A percentile compares a stretch with the other conserved stretches of the same genome.
These are phyloP conservation scores for Steinernema carpocapsae DNA, from an alignment of 2,888 invertebrate species.

Conservation along the genomic window DNA sequence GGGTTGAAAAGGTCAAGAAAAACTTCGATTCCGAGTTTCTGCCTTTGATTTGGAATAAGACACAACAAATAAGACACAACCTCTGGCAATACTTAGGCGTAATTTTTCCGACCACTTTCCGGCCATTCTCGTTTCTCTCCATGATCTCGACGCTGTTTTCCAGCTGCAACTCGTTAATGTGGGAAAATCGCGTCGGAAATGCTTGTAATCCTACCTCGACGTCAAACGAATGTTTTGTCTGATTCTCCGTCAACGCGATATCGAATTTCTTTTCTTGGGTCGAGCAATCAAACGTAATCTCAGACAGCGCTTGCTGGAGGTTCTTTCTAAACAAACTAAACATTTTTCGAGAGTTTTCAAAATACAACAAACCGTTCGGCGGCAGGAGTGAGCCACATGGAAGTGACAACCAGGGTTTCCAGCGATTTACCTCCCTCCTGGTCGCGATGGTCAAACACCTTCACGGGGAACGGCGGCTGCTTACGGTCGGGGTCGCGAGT, in stretches of 20 bases:
- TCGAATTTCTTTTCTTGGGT: slow-evolving; percentile 25
- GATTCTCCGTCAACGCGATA: slow-evolving; percentile 3
- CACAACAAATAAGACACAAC: slow-evolving; percentile 38
- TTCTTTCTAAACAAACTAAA: slow-evolving; percentile 21
- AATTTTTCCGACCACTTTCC: slow-evolving; percentile 63
- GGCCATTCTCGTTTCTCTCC: slow-evolving; percentile 51
- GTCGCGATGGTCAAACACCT: slow-evolving; percentile 27
- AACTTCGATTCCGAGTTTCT: too few species aligned
- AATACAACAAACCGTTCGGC: slow-evolving; percentile 40
- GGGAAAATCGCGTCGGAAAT: neutral
- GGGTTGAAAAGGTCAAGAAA: too few species aligned
- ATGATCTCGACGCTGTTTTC: slow-evolving; percentile 64
- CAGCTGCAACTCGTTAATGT: slow-evolving; percentile 48
- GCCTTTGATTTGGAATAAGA: neutral
- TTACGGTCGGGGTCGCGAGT: slow-evolving; percentile 36
- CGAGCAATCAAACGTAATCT: slow-evolving; percentile 29
- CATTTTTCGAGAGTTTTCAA: neutral
- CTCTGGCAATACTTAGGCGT: slow-evolving; percentile 62
- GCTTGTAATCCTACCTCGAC: slow-evolving; percentile 43
- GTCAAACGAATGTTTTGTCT: slow-evolving; percentile 41
- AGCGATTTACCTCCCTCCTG: slow-evolving; percentile 38
- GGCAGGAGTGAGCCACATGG: slow-evolving; percentile 44
- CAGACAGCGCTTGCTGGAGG: slow-evolving; percentile 14
- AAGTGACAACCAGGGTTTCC: slow-evolving; percentile 45
- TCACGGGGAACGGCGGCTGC: slow-evolving; percentile 29